phyloP scores from a whole-genome alignment of 2,888 invertebrate genomes.

The Eudasyphora cyanicolor region DNA sequence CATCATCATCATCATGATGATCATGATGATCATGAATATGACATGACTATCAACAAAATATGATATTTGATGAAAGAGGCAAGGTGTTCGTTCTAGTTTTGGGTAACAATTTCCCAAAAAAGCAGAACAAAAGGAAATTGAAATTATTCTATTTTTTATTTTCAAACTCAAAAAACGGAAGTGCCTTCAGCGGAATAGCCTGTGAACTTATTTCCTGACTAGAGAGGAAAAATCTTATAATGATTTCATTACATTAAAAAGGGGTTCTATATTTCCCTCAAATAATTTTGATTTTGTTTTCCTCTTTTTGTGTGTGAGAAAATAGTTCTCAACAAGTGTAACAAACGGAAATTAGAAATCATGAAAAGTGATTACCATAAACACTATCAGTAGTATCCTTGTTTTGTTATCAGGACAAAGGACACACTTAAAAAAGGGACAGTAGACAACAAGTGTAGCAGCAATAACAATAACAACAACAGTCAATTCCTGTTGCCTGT shows the following conservation, averaged over 20 bases:
- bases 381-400: not conserved
- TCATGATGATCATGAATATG: not conserved
- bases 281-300: no score
- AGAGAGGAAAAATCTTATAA: no score
- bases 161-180: not conserved
- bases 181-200: not conserved
- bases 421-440: not conserved
- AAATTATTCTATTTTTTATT: no score
- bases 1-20: no score
- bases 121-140: not conserved
- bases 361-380: not conserved
- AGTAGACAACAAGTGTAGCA: not conserved
- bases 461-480: no score
- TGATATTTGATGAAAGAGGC: not conserved
- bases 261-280: no score
- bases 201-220: not conserved
- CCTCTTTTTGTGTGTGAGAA: no score
- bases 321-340: no score
- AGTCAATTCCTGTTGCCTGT: not conserved
- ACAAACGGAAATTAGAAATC: not conserved
- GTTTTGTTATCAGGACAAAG: constrained; percentile 9
- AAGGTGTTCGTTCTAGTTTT: constrained; percentile 4
- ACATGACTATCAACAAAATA: not conserved
- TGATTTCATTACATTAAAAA: no score
- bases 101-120: not conserved